phyloP scores from a whole-genome alignment of 92 coral and sea anemone genomes.

The Porites evermanni region DNA sequence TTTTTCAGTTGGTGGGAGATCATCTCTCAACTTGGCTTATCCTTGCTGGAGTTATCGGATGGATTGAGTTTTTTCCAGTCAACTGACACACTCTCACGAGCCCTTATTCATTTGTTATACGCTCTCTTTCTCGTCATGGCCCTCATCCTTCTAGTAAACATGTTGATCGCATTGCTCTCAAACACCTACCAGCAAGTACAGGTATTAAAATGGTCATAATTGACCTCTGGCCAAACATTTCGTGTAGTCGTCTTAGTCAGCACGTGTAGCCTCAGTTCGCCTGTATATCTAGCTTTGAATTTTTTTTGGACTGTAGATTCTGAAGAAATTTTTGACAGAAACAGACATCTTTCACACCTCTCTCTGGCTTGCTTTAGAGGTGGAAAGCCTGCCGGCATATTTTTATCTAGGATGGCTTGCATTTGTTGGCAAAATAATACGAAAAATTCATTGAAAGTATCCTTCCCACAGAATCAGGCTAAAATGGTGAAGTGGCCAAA shows the following conservation, averaged over 20 bases:
- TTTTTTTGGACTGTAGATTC: no score
- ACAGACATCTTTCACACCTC: no score
- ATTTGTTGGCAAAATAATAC: no score
- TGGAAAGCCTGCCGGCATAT: no score
- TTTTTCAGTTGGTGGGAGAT: conserved; percentile 24
- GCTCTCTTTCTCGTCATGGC: conserved; percentile 4
- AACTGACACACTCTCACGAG: neutral
- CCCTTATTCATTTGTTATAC: neutral
- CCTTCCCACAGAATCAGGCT: no score
- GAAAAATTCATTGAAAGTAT: no score
- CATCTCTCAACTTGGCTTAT: neutral
- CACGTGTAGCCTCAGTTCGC: neutral
- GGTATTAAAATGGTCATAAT: neutral
- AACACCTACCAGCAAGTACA: conserved; percentile 16
- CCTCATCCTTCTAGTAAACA: conserved; percentile 8
- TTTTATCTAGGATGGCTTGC: no score
- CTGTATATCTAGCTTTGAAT: no score
- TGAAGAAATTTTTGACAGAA: no score
- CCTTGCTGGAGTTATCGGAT: conserved; percentile 12
- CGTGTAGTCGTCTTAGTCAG: neutral
- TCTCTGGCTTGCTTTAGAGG: no score
- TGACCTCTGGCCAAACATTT: neutral
- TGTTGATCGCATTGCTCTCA: conserved; percentile 12
- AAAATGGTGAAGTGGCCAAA: no score
- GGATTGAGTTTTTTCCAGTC: conserved; percentile 7